phyloP scores from a whole-genome alignment of 2,888 invertebrate species.

The Tromatobia lineatoria region DNA sequence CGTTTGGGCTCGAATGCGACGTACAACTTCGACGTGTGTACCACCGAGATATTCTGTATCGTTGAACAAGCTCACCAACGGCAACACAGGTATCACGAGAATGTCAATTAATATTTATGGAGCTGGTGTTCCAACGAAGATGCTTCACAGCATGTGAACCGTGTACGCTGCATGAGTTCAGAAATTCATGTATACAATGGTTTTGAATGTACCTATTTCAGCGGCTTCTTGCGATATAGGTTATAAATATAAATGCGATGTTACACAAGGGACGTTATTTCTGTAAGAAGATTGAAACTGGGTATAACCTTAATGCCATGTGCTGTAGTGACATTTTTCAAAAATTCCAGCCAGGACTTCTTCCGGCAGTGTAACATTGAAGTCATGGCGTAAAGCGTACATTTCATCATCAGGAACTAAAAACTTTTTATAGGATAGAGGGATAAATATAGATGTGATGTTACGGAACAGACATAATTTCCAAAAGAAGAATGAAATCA shows the following conservation, averaged over 20 bases:
- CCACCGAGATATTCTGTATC: background rate
- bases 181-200: background rate
- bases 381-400: too few species aligned
- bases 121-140: slow-evolving; percentile 42
- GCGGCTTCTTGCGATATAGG: background rate
- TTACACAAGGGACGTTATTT: background rate
- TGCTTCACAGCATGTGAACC: background rate
- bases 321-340: too few species aligned
- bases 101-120: slow-evolving; percentile 78
- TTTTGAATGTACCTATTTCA: background rate
- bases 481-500: background rate
- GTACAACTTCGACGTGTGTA: slow-evolving; percentile 2
- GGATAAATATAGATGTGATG: too few species aligned
- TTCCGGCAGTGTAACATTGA: too few species aligned
- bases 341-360: too few species aligned
- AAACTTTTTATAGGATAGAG: too few species aligned
- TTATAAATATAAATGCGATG: background rate
- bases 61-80: background rate
- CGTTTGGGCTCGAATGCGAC: slow-evolving; percentile 53
- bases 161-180: background rate
- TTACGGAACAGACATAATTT: too few species aligned
- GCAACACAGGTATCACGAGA: slow-evolving; percentile 60
- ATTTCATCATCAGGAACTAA: too few species aligned
- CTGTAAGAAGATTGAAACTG: background rate
- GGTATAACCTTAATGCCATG: too few species aligned